Evolutionary conservation across 2,113 vertebrate species (phyloP), one percentile per base, ranked within the genome.

Genomic region (Panthera uncia): DNA sequence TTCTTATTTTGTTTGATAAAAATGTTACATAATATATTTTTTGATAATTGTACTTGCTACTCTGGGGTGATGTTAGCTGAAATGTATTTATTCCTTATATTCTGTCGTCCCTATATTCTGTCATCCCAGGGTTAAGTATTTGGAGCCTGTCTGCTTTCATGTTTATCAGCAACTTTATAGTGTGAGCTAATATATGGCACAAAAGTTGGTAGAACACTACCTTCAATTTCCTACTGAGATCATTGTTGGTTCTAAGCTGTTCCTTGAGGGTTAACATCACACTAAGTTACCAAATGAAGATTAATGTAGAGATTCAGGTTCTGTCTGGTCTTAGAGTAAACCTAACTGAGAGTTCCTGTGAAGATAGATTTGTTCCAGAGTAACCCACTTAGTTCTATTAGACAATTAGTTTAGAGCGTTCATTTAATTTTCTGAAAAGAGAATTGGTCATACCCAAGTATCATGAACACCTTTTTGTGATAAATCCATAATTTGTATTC

Each of bases 321-420:
- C 69, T 97, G 0, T 57, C 29, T 91, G 78, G 52, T 91, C 31
- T 95, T 80, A 52, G 38, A 12, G 91, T 31, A 69, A 27, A 52
- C 15, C 41, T 85, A 13, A 13, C n/a, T 6, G 50, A 48, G 50
- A 78, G 1, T 96, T 97, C n/a, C 45, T 81, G 15, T 84, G 68
- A 95, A 94, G 38, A 48, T n/a, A 92, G 50, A 41, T 96, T 93
- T 95, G 57, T 87, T 94, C n/a, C 25, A 33, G 23, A 92, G 80
- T 74, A 74, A 89, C 63, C 57, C 18, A 2, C 7, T 81, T 94
- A 1, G 45, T 78, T 91, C 14, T 55, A 27, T 1, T 95, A 80
- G 69, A 86, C 66, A 94, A 78, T 87, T 89, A 50, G 31, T 91
- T 87, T 95, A 57, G 48, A 66, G 10, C 74, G n/a, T 88, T 95